Conservation (phyloP, 1,140 invertebrate species). For the Globodera rostochiensis region DNA sequence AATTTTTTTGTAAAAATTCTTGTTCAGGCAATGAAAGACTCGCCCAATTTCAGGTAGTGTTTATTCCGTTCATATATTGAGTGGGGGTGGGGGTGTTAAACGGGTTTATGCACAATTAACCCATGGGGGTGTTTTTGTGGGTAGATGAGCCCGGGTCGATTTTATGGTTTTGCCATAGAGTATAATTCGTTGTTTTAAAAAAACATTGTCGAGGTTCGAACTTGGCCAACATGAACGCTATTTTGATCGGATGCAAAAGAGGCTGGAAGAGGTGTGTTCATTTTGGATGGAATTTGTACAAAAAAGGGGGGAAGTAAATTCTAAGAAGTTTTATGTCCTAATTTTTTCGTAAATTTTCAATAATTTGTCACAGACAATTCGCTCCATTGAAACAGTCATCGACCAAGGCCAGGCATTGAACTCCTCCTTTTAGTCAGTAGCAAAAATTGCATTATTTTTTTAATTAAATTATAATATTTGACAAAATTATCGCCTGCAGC, state of each 20-base stretch:
- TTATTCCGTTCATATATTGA: neutral
- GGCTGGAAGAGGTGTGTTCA: conserved; percentile 48
- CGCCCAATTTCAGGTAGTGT: conserved; percentile 24
- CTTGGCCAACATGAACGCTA: conserved; percentile 39
- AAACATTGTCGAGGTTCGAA: conserved; percentile 8
- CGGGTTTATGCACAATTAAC: no score
- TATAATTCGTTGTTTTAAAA: neutral
- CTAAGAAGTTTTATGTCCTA: no score
- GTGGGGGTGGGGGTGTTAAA: neutral
- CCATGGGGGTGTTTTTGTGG: no score
- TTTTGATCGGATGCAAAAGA: conserved; percentile 46
- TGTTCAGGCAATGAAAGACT: conserved; percentile 21
- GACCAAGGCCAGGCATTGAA: conserved; percentile 8
- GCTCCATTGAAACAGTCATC: neutral
- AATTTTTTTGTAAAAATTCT: neutral
- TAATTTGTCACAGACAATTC: conserved; percentile 5
- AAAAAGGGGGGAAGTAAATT: no score
- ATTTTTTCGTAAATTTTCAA: neutral
- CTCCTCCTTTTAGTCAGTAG: conserved; percentile 3
- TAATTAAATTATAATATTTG: neutral
- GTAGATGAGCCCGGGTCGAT: no score
- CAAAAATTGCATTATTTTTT: neutral
- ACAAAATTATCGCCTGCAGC: conserved; percentile 33
- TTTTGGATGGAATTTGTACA: no score
- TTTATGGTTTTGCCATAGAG: no score